Evolutionary conservation across 2,888 invertebrate genomes (phyloP).

Genomic region (Anagyrus pseudococci): DNA sequence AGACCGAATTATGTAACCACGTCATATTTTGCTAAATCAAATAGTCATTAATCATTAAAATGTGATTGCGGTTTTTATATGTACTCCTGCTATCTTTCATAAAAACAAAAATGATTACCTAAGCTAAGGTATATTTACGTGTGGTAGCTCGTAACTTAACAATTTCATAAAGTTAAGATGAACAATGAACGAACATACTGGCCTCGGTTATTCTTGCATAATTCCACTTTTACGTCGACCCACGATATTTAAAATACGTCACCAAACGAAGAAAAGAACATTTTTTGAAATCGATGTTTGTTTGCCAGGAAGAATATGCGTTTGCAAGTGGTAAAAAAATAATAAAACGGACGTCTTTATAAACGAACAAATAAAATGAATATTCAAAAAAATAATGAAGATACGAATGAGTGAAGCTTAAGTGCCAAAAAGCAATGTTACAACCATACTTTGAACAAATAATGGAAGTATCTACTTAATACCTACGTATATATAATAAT

Average conservation of each 20-base stretch:
- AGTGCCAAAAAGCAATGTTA: conserved; percentile 37
- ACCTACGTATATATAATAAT: conserved; percentile 33
- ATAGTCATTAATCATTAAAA: conserved; percentile 12
- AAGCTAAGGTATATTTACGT: conserved; percentile 14
- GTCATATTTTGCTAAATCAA: no score
- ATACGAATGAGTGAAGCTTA: conserved; percentile 33
- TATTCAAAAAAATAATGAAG: conserved; percentile 2
- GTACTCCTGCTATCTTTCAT: conserved; percentile 29
- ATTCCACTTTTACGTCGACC: no score
- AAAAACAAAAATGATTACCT: conserved; percentile 16
- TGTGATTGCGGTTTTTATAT: conserved; percentile 24
- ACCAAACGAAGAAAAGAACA: no score
- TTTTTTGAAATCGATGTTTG: no score
- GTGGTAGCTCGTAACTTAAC: conserved; percentile 25
- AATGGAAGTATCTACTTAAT: conserved; percentile 40
- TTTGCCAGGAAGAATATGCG: no score
- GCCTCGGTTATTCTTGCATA: conserved; percentile 21
- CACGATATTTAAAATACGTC: no score
- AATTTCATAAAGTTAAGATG: conserved; percentile 23
- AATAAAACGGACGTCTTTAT: conserved; percentile 6
- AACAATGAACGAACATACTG: conserved; percentile 32
- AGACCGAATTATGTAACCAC: no score
- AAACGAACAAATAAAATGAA: conserved; percentile 10
- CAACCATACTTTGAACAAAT: conserved; percentile 38
- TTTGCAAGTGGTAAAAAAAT: no score